Conservation (phyloP, 2,797 vertebrate species). For the Artibeus lituratus region DNA sequence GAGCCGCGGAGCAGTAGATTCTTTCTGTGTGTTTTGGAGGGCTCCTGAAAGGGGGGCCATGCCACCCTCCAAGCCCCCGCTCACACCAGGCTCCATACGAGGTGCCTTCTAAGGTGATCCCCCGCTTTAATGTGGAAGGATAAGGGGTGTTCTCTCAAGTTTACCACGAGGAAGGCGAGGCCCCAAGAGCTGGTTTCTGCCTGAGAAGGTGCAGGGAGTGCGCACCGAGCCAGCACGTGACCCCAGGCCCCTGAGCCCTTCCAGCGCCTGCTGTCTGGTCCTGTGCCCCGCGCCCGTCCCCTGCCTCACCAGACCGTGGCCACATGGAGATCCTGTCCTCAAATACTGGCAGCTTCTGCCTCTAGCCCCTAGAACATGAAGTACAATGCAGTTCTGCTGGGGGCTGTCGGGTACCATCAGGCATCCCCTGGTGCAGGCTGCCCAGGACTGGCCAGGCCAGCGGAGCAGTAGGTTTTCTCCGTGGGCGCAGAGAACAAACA, state of each 20-base stretch:
- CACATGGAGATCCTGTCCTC: fast-evolving
- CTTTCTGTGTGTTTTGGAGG: not conserved
- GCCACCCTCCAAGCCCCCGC: not conserved
- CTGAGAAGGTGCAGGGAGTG: not conserved
- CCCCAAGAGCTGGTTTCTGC: not conserved
- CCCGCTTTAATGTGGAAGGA: not conserved
- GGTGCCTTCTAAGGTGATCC: not conserved
- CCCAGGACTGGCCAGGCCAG: not conserved
- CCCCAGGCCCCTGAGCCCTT: not conserved
- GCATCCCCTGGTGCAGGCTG: not conserved
- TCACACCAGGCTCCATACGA: not conserved
- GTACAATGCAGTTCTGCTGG: not conserved
- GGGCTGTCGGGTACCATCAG: not conserved
- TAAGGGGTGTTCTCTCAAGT: not conserved
- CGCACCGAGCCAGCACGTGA: not conserved
- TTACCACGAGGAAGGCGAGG: not conserved
- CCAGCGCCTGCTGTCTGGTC: not conserved
- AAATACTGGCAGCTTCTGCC: not conserved
- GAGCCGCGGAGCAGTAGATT: not conserved
- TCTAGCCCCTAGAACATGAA: not conserved
- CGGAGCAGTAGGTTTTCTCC: not conserved
- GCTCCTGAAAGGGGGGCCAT: not conserved
- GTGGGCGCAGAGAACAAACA: not conserved
- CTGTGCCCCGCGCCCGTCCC: not conserved
- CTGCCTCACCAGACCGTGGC: fast-evolving